Evolutionary conservation across 2,888 invertebrate genomes (phyloP), one percentile per base, ranked within the genome.

Genomic region (Periphyllus acericola): DNA sequence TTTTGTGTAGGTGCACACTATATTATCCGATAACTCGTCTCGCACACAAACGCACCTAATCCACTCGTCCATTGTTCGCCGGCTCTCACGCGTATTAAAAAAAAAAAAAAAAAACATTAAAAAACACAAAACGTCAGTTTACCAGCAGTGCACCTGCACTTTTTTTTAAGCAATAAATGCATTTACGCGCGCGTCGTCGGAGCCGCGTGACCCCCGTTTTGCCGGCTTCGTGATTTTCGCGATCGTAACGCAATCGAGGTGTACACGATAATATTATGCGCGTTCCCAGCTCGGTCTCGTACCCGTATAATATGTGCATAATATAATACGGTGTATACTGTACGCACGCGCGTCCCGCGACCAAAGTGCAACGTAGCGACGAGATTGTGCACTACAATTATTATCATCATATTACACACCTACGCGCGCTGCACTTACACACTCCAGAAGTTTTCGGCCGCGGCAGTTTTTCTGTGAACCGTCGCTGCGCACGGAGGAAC

Each of bases 21-120:
- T 25, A 25, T 25, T 21, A 2, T 11, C 2, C 2, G 60, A 25
- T 52, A 25, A 55, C 14, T 55, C 25, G 60, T 6, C 2, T 2
- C 25, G 6, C 55, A 19, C 25, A 25, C 8, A 25, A 60, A 19
- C 60, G 60, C 2, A 25, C 60, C 68, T 5, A 60, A 21, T 60
- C 5, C 29, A 52, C 29, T 52, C 34, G 52, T 74, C 55, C 34
- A 83, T 74, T 83, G 55, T 83, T 74, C 14, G 21, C 11, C 60
- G 36, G 36, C 55, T 83, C 36, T 83, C 74, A 83, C 55, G 55
- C 74, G 79, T 79, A 34, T 60, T 32, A 52, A 9, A 52, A 52
- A 52, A 52, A 52, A 52, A 52, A 52, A 36, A 36, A 36, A 3
- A 36, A 36, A 36, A n/a, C n/a, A n/a, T n/a, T n/a, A n/a, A n/a